A percentile compares a stretch with the other conserved stretches of the same genome.
Evolutionary conservation across 1,140 invertebrate species (phyloP).

Genomic region (Drosophila setifemur): DNA sequence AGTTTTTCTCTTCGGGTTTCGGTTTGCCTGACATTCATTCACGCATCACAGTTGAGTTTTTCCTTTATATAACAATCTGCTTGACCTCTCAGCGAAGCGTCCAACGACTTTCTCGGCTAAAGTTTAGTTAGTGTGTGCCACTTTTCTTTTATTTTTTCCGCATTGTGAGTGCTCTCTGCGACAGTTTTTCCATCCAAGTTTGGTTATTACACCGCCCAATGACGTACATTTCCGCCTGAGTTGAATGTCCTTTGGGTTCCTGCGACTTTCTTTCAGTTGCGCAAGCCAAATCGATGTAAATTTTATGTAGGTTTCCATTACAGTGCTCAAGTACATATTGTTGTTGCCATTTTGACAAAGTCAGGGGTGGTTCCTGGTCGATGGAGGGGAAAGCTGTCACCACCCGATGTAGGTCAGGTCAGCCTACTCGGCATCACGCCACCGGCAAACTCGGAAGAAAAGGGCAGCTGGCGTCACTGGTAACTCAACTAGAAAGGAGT

Average conservation of each 20-base stretch:
- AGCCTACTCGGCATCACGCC: slow-evolving; percentile 54
- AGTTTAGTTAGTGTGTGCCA: slow-evolving; percentile 12
- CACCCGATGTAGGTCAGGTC: slow-evolving; percentile 50
- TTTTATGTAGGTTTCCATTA: slow-evolving; percentile 49
- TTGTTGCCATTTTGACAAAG: slow-evolving; percentile 37
- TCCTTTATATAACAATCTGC: slow-evolving; percentile 37
- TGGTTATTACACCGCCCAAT: slow-evolving; percentile 5
- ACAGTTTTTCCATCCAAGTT: slow-evolving; percentile 25
- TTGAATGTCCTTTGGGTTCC: slow-evolving; percentile 60
- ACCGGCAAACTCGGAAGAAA: slow-evolving; percentile 13
- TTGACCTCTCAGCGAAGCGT: slow-evolving; percentile 2
- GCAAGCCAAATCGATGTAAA: slow-evolving; percentile 43
- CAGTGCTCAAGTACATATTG: slow-evolving; percentile 10
- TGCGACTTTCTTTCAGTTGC: slow-evolving; percentile 12
- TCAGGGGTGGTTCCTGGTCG: slow-evolving; percentile 9
- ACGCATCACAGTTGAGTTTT: slow-evolving; percentile 19
- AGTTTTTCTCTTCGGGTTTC: slow-evolving; percentile 26
- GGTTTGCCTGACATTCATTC: slow-evolving; percentile 30
- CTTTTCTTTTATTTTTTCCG: slow-evolving; percentile 29
- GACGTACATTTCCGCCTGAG: slow-evolving; percentile 42
- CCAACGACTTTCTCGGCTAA: slow-evolving; percentile 13
- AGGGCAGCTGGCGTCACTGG: slow-evolving; percentile 47
- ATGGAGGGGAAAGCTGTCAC: slow-evolving; percentile 31
- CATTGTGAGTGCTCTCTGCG: neutral
- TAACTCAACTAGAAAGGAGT: slow-evolving; percentile 27